phyloP scores from a whole-genome alignment of 2,888 invertebrate species.

The Meiosimyza platycephala region DNA sequence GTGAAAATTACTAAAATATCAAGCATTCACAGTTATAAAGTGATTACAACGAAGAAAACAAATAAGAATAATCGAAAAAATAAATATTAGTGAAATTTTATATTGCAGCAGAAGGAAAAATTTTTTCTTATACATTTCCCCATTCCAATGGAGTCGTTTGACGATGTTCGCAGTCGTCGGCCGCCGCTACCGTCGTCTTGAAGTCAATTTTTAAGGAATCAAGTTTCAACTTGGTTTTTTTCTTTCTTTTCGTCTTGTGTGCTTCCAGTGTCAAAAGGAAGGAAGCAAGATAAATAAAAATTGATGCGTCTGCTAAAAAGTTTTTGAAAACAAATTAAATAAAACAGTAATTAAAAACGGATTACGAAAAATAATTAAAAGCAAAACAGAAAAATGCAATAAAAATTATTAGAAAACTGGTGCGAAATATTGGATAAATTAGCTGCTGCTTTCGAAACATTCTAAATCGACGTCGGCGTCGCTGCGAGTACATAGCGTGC shows the following conservation, averaged over 20 bases:
- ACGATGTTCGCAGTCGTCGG: constrained; percentile 1
- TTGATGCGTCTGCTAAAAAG: background rate
- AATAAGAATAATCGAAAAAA: background rate
- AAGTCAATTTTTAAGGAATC: constrained; percentile 14
- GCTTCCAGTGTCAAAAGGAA: constrained; percentile 24
- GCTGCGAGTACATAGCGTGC: no score
- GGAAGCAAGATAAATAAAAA: constrained; percentile 8
- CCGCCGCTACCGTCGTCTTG: background rate
- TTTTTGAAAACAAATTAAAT: background rate
- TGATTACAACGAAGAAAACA: background rate
- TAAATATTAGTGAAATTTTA: constrained; percentile 27
- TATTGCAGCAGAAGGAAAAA: constrained; percentile 4
- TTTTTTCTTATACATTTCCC: constrained; percentile 16
- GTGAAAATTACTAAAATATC: background rate
- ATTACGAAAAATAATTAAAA: constrained; percentile 13
- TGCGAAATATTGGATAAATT: no score
- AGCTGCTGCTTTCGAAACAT: no score
- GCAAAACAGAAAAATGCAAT: background rate
- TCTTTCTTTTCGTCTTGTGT: background rate
- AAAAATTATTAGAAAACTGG: no score
- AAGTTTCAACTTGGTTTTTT: constrained; percentile 15
- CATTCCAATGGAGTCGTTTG: constrained; percentile 30
- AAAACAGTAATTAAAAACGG: background rate
- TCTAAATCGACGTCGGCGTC: no score
- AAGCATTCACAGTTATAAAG: constrained; percentile 9